phyloP scores from a whole-genome alignment of 2,888 invertebrate species.

The Andricus curvator region DNA sequence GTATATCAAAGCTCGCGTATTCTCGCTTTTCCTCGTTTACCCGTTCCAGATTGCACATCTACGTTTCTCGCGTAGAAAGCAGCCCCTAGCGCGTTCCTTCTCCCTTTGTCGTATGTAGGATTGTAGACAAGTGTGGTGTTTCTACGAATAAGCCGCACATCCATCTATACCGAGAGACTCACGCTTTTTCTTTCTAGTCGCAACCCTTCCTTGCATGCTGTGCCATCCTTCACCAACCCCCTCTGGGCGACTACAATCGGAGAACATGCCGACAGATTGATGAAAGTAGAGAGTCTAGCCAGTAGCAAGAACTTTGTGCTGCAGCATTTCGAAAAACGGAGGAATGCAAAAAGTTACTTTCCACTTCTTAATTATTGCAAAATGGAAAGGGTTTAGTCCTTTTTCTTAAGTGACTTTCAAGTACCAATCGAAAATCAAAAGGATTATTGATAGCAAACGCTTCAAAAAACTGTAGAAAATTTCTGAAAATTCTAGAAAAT shows the following conservation, averaged over 20 bases:
- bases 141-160: constrained; percentile 39
- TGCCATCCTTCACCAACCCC: background rate
- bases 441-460: too few relatives aligned
- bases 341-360: background rate
- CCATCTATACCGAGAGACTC: constrained; percentile 36
- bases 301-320: constrained; percentile 26
- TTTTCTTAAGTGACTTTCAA: too few relatives aligned
- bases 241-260: constrained; percentile 13
- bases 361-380: background rate
- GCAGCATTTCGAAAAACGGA: background rate
- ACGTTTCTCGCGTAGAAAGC: constrained; percentile 44
- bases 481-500: too few relatives aligned
- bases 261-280: constrained; percentile 20
- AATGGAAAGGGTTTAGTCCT: too few relatives aligned
- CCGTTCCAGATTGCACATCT: constrained; percentile 51
- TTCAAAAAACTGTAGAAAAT: too few relatives aligned
- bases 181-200: constrained; percentile 1
- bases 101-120: constrained; percentile 44
- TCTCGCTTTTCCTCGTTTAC: constrained; percentile 57
- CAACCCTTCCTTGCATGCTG: constrained; percentile 11
- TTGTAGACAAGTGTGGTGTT: constrained; percentile 40
- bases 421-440: too few relatives aligned
- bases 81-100: constrained; percentile 45
- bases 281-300: constrained; percentile 22
- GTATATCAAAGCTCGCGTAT: constrained; percentile 71